Evolutionary conservation across 2,113 vertebrate genomes (phyloP), one percentile per base, ranked within the genome.

Genomic region (Arenaria interpres): DNA sequence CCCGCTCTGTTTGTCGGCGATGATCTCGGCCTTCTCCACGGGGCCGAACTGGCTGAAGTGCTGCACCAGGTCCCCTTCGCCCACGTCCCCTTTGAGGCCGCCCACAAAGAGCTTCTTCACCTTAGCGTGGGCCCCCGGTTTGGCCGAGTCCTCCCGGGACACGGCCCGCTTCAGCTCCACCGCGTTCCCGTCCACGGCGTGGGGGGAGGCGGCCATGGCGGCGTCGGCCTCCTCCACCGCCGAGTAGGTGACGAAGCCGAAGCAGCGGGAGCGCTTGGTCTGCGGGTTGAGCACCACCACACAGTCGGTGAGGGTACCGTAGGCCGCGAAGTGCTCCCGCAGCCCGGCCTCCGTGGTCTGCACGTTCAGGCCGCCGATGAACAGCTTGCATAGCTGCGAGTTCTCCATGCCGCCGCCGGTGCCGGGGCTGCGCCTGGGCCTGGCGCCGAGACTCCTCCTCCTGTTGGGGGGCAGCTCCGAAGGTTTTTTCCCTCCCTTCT

Each of bases 101-200:
- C 99, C 99, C 28, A 99, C 98, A 68, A 99, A 99, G 54, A 99
- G 99, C 94, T 99, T 99, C 98, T 99, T 99, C 74, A 99, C 99
- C 91, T 99, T 99, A 1, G 99, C 99, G 85, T 99, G 99, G 22
- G 99, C 99, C 41, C 99, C 99, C 8, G 99, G 99, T 33, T 98
- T 98, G 91, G 98, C 99, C 62, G 99, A 99, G 96, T 99, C 99
- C 96, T 99, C 99, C 48, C 99, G 98, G 41, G 99, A 99, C 91
- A 99, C 99, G 35, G 99, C 99, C 25, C 99, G 98, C 97, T 99
- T 99, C 97, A 99, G 98, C 97, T 99, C 99, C 81, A 99, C 99
- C 51, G 98, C 98, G 97, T 98, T 99, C 89, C 99, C 99, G 97
- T 99, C 99, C 97, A 99, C 98, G 25, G 98, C 99, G 94, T 99